Percentiles rank a stretch among this genome's conserved stretches.
These are phyloP conservation scores for Chrysopilus asiliformis DNA, from an alignment of 2,888 invertebrate species.

Conservation along the genomic window DNA sequence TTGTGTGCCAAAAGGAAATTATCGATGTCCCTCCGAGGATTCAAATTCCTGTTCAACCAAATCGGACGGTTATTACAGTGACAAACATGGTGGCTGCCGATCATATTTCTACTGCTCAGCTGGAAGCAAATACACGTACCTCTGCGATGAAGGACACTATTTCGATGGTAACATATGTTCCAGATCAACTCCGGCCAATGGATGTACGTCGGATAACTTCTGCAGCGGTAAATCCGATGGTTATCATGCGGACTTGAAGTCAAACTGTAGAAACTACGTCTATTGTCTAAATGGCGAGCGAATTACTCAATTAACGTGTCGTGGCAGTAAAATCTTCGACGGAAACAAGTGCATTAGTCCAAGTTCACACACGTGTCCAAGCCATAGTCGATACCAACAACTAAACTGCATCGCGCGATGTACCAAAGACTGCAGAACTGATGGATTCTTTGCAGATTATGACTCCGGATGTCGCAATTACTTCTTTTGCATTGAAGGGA, in stretches of 20 bases:
- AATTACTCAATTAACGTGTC: constrained; percentile 42
- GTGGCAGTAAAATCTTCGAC: constrained; percentile 44
- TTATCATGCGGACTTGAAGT: constrained; percentile 42
- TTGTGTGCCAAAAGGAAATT: constrained; percentile 39
- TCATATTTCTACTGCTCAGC: constrained; percentile 45
- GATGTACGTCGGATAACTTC: constrained; percentile 21
- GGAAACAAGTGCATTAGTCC: constrained; percentile 42
- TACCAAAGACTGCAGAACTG: constrained; percentile 19
- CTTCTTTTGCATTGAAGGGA: constrained; percentile 45
- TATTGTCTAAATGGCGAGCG: constrained; percentile 45
- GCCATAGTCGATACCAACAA: constrained; percentile 26
- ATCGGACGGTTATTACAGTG: constrained; percentile 42
- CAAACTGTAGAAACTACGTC: constrained; percentile 44
- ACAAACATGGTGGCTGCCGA: constrained; percentile 39
- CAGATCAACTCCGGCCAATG: constrained; percentile 13
- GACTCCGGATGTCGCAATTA: constrained; percentile 38
- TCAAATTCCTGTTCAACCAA: constrained; percentile 40
- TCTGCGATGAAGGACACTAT: constrained; percentile 39
- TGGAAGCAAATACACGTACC: constrained; percentile 44
- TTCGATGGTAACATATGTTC: constrained; percentile 43
- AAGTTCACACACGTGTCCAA: constrained; percentile 35
- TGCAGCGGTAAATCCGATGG: constrained; percentile 42
- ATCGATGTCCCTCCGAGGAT: constrained; percentile 38
- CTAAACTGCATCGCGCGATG: constrained; percentile 25
- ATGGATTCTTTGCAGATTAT: constrained; percentile 45